Evolutionary conservation across 2,113 vertebrate genomes (phyloP).

Genomic region (Canis aureus): DNA sequence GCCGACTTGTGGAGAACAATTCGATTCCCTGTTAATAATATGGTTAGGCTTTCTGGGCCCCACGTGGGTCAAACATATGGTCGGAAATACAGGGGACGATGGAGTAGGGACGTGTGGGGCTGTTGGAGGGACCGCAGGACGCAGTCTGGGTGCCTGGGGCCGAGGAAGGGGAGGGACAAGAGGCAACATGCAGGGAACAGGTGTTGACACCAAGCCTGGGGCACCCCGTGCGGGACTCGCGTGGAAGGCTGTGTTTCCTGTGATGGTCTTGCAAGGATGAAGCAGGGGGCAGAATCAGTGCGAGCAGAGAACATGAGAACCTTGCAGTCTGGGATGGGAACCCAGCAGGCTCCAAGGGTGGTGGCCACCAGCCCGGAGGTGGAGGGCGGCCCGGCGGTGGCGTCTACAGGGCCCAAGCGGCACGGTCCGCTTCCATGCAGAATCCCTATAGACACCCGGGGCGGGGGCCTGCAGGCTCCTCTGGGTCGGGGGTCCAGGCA

Average conservation of each 20-base stretch:
- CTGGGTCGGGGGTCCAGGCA: too few species aligned
- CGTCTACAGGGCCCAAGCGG: too few species aligned
- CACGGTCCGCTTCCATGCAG: too few species aligned
- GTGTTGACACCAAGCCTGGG: constrained; percentile 31
- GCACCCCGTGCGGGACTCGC: constrained; percentile 36
- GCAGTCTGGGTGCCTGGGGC: neutral
- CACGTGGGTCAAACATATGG: neutral
- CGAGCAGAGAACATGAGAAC: constrained; percentile 73
- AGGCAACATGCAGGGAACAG: constrained; percentile 31
- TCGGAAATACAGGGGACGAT: neutral
- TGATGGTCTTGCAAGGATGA: constrained; percentile 74
- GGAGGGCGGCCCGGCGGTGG: too few species aligned
- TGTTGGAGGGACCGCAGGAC: neutral
- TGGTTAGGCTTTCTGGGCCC: neutral
- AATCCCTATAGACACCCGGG: too few species aligned
- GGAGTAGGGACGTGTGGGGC: neutral
- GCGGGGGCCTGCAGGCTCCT: too few species aligned
- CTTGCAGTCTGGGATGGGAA: constrained; percentile 70
- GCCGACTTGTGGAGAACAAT: neutral
- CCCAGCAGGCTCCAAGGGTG: constrained; percentile 58
- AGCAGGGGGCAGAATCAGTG: constrained; percentile 64
- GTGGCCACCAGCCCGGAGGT: too few species aligned
- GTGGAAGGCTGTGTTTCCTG: constrained; percentile 69
- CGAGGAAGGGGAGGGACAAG: neutral
- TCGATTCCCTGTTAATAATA: neutral